phyloP scores from a whole-genome alignment of 2,888 invertebrate species.

The Hypomecis punctinalis region DNA sequence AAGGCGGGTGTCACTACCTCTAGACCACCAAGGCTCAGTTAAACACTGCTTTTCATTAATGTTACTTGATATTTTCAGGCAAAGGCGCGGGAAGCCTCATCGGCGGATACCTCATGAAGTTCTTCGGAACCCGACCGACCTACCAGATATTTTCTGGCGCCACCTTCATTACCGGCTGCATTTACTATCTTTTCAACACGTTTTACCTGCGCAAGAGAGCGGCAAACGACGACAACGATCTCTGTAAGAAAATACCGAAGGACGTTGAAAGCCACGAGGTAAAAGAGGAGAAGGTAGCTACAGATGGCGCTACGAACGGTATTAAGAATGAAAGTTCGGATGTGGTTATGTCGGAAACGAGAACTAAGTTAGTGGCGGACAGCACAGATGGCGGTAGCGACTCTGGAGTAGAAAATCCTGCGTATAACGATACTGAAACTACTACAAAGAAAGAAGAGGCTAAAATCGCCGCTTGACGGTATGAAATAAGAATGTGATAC shows the following conservation, averaged over 20 bases:
- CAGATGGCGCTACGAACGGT: slow-evolving; percentile 57
- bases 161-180: slow-evolving; percentile 86
- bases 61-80: slow-evolving; percentile 70
- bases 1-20: too few species aligned
- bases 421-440: slow-evolving; percentile 69
- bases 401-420: slow-evolving; percentile 78
- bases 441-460: slow-evolving; percentile 52
- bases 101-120: slow-evolving; percentile 90
- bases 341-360: slow-evolving; percentile 32
- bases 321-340: slow-evolving; percentile 48
- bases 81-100: slow-evolving; percentile 90
- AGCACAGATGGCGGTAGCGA: slow-evolving; percentile 78
- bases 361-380: slow-evolving; percentile 59
- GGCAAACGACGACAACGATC: slow-evolving; percentile 81
- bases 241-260: slow-evolving; percentile 79
- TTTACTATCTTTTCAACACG: slow-evolving; percentile 89
- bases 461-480: slow-evolving; percentile 29
- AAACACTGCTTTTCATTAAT: neutral
- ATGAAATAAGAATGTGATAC: slow-evolving; percentile 26
- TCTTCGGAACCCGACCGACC: slow-evolving; percentile 89
- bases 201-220: slow-evolving; percentile 86
- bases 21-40: too few species aligned
- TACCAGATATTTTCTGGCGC: slow-evolving; percentile 89
- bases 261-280: slow-evolving; percentile 69
- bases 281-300: slow-evolving; percentile 51